Conservation (phyloP, 2,888 invertebrate genomes). For the Gasteruption jaculator region DNA sequence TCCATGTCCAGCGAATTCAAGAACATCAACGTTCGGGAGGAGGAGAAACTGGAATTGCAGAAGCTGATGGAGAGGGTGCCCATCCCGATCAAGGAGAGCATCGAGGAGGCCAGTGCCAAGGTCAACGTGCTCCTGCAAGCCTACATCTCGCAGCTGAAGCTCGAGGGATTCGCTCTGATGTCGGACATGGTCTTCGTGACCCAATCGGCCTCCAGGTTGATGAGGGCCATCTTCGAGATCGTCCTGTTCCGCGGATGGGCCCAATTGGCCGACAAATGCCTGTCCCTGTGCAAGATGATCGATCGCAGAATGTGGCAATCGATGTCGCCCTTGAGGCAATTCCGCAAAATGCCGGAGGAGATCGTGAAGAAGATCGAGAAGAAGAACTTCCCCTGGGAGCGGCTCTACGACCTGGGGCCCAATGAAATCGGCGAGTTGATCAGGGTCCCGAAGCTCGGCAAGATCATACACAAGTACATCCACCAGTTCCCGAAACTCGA, state of each 20-base stretch:
- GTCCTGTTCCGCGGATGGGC: slow-evolving; percentile 93
- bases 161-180: slow-evolving; percentile 98
- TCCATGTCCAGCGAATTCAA: slow-evolving; percentile 96
- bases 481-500: slow-evolving; percentile 97
- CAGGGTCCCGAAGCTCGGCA: slow-evolving; percentile 87
- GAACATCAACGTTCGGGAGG: slow-evolving; percentile 88
- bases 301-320: slow-evolving; percentile 99
- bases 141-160: slow-evolving; percentile 95
- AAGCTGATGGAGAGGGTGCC: slow-evolving; percentile 93
- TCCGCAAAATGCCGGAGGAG: slow-evolving; percentile 96
- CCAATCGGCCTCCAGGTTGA: slow-evolving; percentile 90
- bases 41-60: slow-evolving; percentile 94
- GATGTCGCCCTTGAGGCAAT: slow-evolving; percentile 96
- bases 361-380: slow-evolving; percentile 96
- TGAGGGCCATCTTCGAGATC: slow-evolving; percentile 97
- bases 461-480: slow-evolving; percentile 91
- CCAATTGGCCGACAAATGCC: slow-evolving; percentile 90
- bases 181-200: slow-evolving; percentile 99
- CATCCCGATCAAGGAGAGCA: slow-evolving; percentile 97
- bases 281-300: slow-evolving; percentile 98
- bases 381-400: slow-evolving; percentile 92
- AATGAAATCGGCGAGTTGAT: slow-evolving; percentile 96
- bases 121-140: slow-evolving; percentile 94
- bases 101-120: slow-evolving; percentile 97
- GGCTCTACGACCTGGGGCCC: slow-evolving; percentile 92